A percentile compares a stretch with the other conserved stretches of the same genome.
phyloP scores from a whole-genome alignment of 1,140 invertebrate genomes.

The Calosoma granatense region DNA sequence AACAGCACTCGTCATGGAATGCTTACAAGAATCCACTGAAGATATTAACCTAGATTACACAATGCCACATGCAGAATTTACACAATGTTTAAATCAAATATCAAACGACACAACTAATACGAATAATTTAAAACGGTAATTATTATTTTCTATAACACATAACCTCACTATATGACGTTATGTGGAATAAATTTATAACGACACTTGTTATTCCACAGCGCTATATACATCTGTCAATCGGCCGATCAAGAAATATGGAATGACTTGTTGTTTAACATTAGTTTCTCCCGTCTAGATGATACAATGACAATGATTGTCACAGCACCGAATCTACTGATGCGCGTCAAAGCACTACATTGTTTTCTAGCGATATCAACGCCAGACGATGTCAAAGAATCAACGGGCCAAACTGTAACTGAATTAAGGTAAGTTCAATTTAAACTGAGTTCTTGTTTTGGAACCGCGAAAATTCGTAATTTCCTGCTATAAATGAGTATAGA shows the following conservation, averaged over 20 bases:
- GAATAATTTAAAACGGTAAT: slow-evolving; percentile 20
- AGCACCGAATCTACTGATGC: slow-evolving; percentile 14
- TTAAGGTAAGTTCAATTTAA: slow-evolving; percentile 24
- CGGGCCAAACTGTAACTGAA: slow-evolving; percentile 16
- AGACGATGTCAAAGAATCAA: slow-evolving; percentile 18
- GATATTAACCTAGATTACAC: not conserved
- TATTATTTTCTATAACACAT: no score
- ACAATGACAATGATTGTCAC: not conserved
- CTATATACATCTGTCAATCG: slow-evolving; percentile 21
- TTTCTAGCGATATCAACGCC: slow-evolving; percentile 22
- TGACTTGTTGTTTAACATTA: slow-evolving; percentile 18
- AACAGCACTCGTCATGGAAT: slow-evolving; percentile 16
- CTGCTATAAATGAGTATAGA: no score
- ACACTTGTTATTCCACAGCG: slow-evolving; percentile 15
- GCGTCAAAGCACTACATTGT: slow-evolving; percentile 24
- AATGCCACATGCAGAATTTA: not conserved
- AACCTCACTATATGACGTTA: no score
- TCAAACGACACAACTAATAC: slow-evolving; percentile 7
- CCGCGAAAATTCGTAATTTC: no score
- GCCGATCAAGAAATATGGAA: slow-evolving; percentile 17
- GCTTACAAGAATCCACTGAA: slow-evolving; percentile 11
- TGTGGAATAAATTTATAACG: not conserved
- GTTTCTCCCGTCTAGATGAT: slow-evolving; percentile 13
- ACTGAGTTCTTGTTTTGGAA: no score
- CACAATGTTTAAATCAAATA: no score